Evolutionary conservation across 92 coral and sea anemone species (phyloP).

Genomic region (Siderastrea radians): DNA sequence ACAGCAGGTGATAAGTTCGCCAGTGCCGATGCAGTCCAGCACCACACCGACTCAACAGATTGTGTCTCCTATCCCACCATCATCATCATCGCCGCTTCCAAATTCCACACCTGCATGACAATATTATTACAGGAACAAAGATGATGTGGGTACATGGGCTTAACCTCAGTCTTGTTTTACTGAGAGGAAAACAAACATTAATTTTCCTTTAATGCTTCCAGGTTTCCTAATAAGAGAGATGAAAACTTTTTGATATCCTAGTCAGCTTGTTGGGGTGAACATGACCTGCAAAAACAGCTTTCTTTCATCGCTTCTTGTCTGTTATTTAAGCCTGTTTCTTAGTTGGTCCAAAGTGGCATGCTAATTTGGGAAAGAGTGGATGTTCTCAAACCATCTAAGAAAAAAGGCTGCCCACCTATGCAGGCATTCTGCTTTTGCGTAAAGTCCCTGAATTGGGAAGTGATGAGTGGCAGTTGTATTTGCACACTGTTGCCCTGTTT

Average conservation of each 20-base stretch:
- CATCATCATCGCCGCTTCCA: slow-evolving; percentile 86
- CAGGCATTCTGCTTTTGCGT: background rate
- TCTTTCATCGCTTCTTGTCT: too few relatives aligned
- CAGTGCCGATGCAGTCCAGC: slow-evolving; percentile 76
- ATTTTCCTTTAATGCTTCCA: background rate
- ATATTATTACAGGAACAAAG: background rate
- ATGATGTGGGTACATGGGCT: slow-evolving; percentile 6
- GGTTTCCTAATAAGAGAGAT: background rate
- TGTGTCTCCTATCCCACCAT: slow-evolving; percentile 75
- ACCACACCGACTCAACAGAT: slow-evolving; percentile 79
- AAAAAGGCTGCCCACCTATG: background rate
- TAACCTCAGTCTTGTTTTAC: background rate
- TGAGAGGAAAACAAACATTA: background rate
- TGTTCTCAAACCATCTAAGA: background rate
- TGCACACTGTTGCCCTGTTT: background rate
- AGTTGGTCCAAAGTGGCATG: too few relatives aligned
- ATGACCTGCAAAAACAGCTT: background rate
- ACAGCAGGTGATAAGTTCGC: slow-evolving; percentile 73
- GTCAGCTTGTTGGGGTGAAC: background rate
- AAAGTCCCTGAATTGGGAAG: background rate
- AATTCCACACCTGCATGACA: slow-evolving; percentile 88
- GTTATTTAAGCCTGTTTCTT: too few relatives aligned
- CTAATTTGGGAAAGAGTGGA: too few relatives aligned
- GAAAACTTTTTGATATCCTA: background rate
- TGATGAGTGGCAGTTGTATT: background rate